Percentiles rank a stretch among this genome's conserved stretches.
These are phyloP conservation scores for Pectinophora gossypiella DNA, from an alignment of 1,140 invertebrate genomes.

Conservation along the genomic window DNA sequence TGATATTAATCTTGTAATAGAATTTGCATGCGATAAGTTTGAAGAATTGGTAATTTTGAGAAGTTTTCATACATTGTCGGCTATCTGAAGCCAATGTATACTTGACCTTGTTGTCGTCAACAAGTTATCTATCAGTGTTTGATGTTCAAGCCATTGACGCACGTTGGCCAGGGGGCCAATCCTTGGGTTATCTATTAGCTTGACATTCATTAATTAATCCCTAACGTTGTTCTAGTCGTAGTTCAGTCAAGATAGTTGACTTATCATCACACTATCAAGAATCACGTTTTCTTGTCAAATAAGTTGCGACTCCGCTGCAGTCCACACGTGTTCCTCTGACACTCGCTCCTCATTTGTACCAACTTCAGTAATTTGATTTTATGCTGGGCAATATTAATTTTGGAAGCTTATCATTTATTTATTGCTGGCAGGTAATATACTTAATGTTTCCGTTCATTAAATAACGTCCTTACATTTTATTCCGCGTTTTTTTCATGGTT, in stretches of 20 bases:
- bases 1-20: too few relatives aligned
- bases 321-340: neutral
- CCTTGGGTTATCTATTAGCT: conserved; percentile 43
- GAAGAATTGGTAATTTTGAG: too few relatives aligned
- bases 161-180: conserved; percentile 29
- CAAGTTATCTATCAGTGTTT: neutral
- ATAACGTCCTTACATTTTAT: too few relatives aligned
- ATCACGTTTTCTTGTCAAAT: conserved; percentile 12
- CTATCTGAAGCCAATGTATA: neutral
- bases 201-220: conserved; percentile 48
- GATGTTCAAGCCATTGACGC: conserved; percentile 41
- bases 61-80: neutral
- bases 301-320: neutral
- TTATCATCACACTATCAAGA: conserved; percentile 20
- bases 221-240: conserved; percentile 11
- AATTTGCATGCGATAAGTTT: too few relatives aligned
- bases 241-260: conserved; percentile 1
- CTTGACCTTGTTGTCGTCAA: neutral
- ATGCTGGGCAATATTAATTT: too few relatives aligned
- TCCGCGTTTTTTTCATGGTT: too few relatives aligned
- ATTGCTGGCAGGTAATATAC: too few relatives aligned
- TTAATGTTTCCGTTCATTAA: too few relatives aligned
- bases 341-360: neutral
- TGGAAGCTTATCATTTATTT: too few relatives aligned
- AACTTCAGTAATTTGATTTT: too few relatives aligned